Conservation (phyloP, 2,888 invertebrate genomes). For the Thumatha senex region DNA sequence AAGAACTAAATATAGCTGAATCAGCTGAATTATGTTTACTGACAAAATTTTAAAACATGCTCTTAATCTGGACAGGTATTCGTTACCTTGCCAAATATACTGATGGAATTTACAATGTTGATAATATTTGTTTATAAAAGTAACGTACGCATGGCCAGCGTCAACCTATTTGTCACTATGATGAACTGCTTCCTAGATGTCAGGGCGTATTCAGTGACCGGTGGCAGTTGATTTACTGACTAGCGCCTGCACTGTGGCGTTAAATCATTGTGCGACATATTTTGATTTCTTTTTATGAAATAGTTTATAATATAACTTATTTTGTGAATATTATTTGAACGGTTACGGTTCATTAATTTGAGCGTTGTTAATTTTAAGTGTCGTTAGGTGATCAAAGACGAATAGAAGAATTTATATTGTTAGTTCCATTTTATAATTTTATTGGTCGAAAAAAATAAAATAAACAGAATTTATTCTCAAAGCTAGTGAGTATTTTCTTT, state of each 20-base stretch:
- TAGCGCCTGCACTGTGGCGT: conserved; percentile 35
- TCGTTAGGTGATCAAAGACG: conserved; percentile 10
- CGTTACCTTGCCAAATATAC: conserved; percentile 26
- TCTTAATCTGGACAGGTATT: conserved; percentile 33
- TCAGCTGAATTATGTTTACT: too few species aligned
- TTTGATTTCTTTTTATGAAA: conserved; percentile 10
- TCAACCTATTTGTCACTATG: conserved; percentile 51
- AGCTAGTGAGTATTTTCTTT: too few species aligned
- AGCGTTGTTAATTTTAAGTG: conserved; percentile 8
- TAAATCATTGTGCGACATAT: conserved; percentile 35
- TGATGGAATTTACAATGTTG: conserved; percentile 31
- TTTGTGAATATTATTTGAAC: conserved; percentile 9
- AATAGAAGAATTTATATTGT: conserved; percentile 1
- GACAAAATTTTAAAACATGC: conserved; percentile 3
- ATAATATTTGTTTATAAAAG: conserved; percentile 48
- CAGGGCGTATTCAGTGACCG: conserved; percentile 39
- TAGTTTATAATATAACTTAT: conserved; percentile 8
- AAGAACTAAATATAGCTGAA: too few species aligned
- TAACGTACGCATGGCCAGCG: conserved; percentile 41
- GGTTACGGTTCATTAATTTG: conserved; percentile 8
- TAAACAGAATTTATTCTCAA: too few species aligned
- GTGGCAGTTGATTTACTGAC: conserved; percentile 40
- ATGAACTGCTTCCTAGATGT: conserved; percentile 49
- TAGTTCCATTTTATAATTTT: not conserved
- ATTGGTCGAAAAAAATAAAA: too few species aligned